Conservation (phyloP, 2,888 invertebrate species). For the Caenorhabditis imperialis region DNA sequence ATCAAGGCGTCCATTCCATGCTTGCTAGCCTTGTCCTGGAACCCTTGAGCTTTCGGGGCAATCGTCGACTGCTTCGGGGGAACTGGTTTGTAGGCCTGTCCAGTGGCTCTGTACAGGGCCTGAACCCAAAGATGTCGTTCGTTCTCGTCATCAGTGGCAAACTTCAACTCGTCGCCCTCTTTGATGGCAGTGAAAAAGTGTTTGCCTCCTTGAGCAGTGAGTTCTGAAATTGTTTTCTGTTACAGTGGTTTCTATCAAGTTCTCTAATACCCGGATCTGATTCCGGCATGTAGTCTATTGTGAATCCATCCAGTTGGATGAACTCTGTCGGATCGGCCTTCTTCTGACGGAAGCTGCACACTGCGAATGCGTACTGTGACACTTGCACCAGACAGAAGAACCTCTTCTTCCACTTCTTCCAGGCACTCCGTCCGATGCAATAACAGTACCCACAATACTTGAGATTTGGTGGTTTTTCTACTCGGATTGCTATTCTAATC, state of each 20-base stretch:
- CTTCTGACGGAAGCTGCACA: slow-evolving; percentile 99
- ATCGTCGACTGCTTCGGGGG: slow-evolving; percentile 83
- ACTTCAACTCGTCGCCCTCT: slow-evolving; percentile 96
- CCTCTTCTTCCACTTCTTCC: slow-evolving; percentile 99
- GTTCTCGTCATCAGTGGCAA: slow-evolving; percentile 96
- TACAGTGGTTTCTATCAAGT: no score
- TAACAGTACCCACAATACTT: slow-evolving; percentile 91
- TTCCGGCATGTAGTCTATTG: slow-evolving; percentile 96
- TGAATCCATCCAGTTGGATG: slow-evolving; percentile 99
- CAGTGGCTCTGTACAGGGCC: slow-evolving; percentile 99
- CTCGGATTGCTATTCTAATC: slow-evolving; percentile 93
- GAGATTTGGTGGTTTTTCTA: slow-evolving; percentile 99
- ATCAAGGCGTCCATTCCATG: slow-evolving; percentile 99
- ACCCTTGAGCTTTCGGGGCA: slow-evolving; percentile 74
- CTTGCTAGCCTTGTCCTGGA: slow-evolving; percentile 90
- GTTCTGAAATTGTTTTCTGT: slow-evolving; percentile 82
- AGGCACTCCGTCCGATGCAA: slow-evolving; percentile 88
- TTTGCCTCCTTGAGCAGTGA: slow-evolving; percentile 87
- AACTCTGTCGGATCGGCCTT: slow-evolving; percentile 99
- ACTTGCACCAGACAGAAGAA: slow-evolving; percentile 97
- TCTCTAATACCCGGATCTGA: slow-evolving; percentile 86
- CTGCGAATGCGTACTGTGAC: slow-evolving; percentile 99
- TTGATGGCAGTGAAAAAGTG: slow-evolving; percentile 95
- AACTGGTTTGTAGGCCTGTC: slow-evolving; percentile 98
- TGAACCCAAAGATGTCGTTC: slow-evolving; percentile 99